phyloP scores from a whole-genome alignment of 2,888 invertebrate species.

The Athalia cordata region DNA sequence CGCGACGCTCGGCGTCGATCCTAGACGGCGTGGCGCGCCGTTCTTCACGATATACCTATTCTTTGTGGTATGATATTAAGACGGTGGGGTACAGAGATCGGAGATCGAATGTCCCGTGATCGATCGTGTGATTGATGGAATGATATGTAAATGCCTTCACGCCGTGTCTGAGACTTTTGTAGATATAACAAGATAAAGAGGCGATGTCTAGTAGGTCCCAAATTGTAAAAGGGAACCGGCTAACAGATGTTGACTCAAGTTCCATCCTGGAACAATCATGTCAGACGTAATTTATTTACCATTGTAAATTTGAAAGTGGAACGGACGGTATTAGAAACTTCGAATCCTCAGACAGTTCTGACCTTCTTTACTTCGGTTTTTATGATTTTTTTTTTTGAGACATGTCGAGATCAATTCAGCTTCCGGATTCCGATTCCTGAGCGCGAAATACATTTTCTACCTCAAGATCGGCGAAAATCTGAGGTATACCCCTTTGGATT shows the following conservation, averaged over 20 bases:
- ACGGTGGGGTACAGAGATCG: slow-evolving; percentile 2
- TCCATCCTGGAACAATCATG: too few species aligned
- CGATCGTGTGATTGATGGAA: slow-evolving; percentile 41
- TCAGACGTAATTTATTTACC: too few species aligned
- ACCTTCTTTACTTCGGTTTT: too few species aligned
- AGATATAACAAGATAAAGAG: slow-evolving; percentile 38
- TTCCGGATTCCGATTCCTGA: not conserved
- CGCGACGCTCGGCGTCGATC: slow-evolving; percentile 3
- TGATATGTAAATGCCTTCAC: slow-evolving; percentile 44
- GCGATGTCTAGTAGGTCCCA: not conserved
- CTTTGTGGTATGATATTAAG: not conserved
- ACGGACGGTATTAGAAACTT: too few species aligned
- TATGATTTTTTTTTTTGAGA: too few species aligned
- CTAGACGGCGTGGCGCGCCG: slow-evolving; percentile 42
- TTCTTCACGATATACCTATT: slow-evolving; percentile 1
- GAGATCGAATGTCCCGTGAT: slow-evolving; percentile 8
- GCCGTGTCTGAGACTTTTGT: slow-evolving; percentile 28
- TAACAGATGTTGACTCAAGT: not conserved
- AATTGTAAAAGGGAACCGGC: slow-evolving; percentile 6
- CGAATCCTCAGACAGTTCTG: too few species aligned
- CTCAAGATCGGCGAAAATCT: too few species aligned
- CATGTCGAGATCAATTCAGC: too few species aligned
- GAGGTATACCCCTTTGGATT: too few species aligned
- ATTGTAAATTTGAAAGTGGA: too few species aligned
- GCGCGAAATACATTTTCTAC: too few species aligned